Percentiles rank a stretch among this genome's conserved stretches.
These are phyloP conservation scores for Vandiemenella viatica DNA, from an alignment of 2,888 invertebrate species.

Conservation along the genomic window DNA sequence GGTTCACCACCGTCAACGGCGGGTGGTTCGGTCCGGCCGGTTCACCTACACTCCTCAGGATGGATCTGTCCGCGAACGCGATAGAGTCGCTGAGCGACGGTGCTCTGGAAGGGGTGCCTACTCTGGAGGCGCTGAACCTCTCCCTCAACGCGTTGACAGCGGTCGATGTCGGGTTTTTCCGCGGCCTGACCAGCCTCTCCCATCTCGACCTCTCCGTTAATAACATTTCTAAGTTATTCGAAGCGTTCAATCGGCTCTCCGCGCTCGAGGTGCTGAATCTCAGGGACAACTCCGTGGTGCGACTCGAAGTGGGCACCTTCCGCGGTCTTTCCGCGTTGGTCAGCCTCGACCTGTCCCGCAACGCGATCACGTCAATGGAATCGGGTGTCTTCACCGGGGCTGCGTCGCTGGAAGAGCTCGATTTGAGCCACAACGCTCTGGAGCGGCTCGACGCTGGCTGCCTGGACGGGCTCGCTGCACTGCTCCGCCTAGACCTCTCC, in stretches of 20 bases:
- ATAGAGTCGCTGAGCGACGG: neutral
- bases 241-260: constrained; percentile 20
- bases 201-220: constrained; percentile 25
- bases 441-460: constrained; percentile 44
- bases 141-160: constrained; percentile 40
- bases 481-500: constrained; percentile 55
- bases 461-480: constrained; percentile 43
- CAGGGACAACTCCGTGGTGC: constrained; percentile 48
- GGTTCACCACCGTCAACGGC: constrained; percentile 54
- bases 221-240: constrained; percentile 19
- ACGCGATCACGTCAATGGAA: constrained; percentile 41
- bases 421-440: constrained; percentile 52
- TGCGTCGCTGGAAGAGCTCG: constrained; percentile 48
- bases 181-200: constrained; percentile 1
- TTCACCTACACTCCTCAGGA: neutral
- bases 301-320: constrained; percentile 41
- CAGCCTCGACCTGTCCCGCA: constrained; percentile 53
- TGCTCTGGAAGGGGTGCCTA: neutral
- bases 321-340: constrained; percentile 44
- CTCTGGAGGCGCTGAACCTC: constrained; percentile 41
- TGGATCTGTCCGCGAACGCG: neutral
- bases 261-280: constrained; percentile 42
- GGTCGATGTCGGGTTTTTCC: constrained; percentile 22
- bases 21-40: neutral
- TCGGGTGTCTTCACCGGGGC: constrained; percentile 41